These are phyloP conservation scores for zebrafish (Danio rerio) DNA, from an alignment of 2,113 vertebrate species.

Conservation along the genomic window GRCz12tu NC_133195.1:31723501-31724000, in stretches of 20 bases:
- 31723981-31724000: too few species aligned
- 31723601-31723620: not conserved
- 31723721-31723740: constrained; percentile 36
- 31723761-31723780: not conserved
- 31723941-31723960: too few species aligned
- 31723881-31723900: too few species aligned
- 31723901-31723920: too few species aligned
- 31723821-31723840: not conserved
- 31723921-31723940: too few species aligned
- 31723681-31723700: not conserved
- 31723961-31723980: too few species aligned
- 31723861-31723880: not conserved
- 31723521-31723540: not conserved
- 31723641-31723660: not conserved
- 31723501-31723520: not conserved
- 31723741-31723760: not conserved
- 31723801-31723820: constrained; percentile 5
- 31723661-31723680: constrained; percentile 24
- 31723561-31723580: not conserved
- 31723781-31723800: constrained; percentile 6
- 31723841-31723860: not conserved
- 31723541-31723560: not conserved
- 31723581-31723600: not conserved
- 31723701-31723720: constrained; percentile 2
- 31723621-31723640: not conserved